These are phyloP conservation scores for Drosophila nr. perissopoda DNA, from an alignment of 2,888 invertebrate species.

Conservation along the genomic window DNA sequence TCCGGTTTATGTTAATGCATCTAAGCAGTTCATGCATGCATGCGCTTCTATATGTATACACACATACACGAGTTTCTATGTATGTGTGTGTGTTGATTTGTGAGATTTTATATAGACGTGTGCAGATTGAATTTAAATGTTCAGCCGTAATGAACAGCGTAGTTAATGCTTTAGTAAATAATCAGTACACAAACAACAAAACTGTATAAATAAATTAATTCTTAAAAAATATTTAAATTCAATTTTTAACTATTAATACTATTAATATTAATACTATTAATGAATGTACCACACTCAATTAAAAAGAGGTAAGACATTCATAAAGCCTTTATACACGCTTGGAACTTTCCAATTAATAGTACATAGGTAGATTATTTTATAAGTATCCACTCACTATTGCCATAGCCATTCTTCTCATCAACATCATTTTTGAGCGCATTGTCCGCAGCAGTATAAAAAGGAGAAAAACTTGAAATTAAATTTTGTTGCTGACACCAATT, in stretches of 20 bases:
- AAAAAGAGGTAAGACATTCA: background rate
- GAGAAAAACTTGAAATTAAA: conserved; percentile 71
- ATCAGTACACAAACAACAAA: background rate
- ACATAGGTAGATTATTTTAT: background rate
- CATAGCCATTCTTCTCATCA: conserved; percentile 13
- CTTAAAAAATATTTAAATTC: background rate
- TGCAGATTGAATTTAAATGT: background rate
- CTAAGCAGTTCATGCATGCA: conserved; percentile 50
- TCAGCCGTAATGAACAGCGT: background rate
- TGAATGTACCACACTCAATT: background rate
- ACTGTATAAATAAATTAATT: background rate
- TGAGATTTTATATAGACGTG: background rate
- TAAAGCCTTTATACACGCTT: background rate
- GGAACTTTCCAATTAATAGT: background rate
- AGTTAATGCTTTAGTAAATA: background rate
- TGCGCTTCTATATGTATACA: conserved; percentile 23
- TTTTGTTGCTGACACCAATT: conserved; percentile 80
- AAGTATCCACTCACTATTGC: background rate
- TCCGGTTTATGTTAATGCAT: conserved; percentile 76
- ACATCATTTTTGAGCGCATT: conserved; percentile 37
- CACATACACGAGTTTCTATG: background rate
- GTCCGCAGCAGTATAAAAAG: conserved; percentile 31
- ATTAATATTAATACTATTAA: too few species aligned
- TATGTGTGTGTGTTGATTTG: conserved; percentile 6
- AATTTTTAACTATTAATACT: too few species aligned